phyloP scores from a whole-genome alignment of 1,140 invertebrate genomes.

The Drosophila ercepeae region DNA sequence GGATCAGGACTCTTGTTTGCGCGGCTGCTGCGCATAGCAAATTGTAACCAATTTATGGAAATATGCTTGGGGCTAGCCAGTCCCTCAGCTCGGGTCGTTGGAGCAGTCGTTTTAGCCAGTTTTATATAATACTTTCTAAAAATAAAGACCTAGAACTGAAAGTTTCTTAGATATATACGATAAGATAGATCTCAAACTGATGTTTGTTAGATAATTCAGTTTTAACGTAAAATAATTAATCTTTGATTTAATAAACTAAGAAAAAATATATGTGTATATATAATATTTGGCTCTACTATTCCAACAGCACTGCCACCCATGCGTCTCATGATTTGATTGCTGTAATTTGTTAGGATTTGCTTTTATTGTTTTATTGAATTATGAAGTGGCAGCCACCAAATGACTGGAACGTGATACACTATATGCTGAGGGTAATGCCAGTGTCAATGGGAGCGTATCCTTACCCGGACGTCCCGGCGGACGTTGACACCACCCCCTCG shows the following conservation, averaged over 20 bases:
- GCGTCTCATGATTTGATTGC: constrained; percentile 70
- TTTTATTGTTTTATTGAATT: constrained; percentile 83
- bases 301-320: constrained; percentile 7
- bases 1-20: constrained; percentile 42
- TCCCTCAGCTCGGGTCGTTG: not conserved
- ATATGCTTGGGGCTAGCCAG: constrained; percentile 46
- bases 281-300: not conserved
- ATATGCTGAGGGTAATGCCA: constrained; percentile 6
- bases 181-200: too few relatives aligned
- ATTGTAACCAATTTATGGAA: constrained; percentile 80
- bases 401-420: constrained; percentile 70
- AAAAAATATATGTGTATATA: too few relatives aligned
- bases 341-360: constrained; percentile 80
- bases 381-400: constrained; percentile 78
- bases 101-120: constrained; percentile 4
- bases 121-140: not conserved
- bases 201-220: too few relatives aligned
- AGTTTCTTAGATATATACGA: too few relatives aligned
- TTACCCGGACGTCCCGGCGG: constrained; percentile 6
- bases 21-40: constrained; percentile 66
- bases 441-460: constrained; percentile 25
- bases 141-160: not conserved
- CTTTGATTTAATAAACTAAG: too few relatives aligned
- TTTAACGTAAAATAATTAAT: too few relatives aligned
- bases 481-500: constrained; percentile 6